Evolutionary conservation across 2,797 vertebrate genomes (phyloP).

Genomic region (Gastrophryne carolinensis): DNA sequence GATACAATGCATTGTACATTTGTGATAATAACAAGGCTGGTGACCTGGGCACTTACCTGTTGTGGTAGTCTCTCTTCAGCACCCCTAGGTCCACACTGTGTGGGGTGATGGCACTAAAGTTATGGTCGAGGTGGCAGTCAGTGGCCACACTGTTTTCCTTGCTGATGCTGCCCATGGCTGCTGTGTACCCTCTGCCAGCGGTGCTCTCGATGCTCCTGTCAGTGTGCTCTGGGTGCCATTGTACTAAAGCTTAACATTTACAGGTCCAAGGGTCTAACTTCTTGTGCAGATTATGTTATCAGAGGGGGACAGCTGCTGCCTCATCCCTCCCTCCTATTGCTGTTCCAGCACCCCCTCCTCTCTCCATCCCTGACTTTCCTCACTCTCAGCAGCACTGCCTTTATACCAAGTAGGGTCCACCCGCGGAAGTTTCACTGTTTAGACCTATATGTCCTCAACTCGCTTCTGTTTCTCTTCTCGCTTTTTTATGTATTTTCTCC

Average conservation of each 20-base stretch:
- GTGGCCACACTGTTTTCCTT: not conserved
- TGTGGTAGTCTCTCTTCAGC: constrained; percentile 58
- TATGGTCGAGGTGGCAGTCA: not conserved
- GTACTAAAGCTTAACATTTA: constrained; percentile 4
- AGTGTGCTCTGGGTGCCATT: constrained; percentile 7
- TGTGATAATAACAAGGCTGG: not conserved
- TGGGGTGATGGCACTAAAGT: not conserved
- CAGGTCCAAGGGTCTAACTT: constrained; percentile 38
- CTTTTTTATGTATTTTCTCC: too few species aligned
- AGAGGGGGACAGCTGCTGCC: constrained; percentile 38
- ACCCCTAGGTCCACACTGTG: constrained; percentile 34
- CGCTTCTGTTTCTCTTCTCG: too few species aligned
- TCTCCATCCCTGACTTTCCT: not conserved
- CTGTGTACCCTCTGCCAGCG: not conserved
- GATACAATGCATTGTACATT: too few species aligned
- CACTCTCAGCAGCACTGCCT: constrained; percentile 5
- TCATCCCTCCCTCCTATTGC: constrained; percentile 38
- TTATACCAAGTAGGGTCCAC: too few species aligned
- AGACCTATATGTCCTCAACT: too few species aligned
- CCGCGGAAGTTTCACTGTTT: too few species aligned
- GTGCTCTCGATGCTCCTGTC: not conserved
- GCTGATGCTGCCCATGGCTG: constrained; percentile 51
- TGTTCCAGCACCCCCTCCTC: not conserved
- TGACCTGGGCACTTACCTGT: constrained; percentile 66
- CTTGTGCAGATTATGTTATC: constrained; percentile 42